Base-by-base conservation (phyloP, 2,888 invertebrate species). In the Apotomis capreana region DNA sequence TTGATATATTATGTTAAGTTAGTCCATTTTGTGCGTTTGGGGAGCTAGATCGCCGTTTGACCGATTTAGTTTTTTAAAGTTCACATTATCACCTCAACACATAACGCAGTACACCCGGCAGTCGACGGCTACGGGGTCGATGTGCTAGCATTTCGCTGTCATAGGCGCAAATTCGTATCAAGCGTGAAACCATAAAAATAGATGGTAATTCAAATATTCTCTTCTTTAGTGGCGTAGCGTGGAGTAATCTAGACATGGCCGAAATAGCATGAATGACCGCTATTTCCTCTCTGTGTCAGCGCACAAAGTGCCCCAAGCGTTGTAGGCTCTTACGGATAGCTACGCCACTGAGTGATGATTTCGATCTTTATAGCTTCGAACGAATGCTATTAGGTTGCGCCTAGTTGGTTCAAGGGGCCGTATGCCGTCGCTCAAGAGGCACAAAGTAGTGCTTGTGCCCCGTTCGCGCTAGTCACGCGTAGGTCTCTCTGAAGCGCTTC, bases 401-500 rank as follows among this genome's bases (percentile, higher is more conserved):
- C 49, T 49, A 1, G 49, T 49, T 49, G 9, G n/a, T 64, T 84
- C 76, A 86, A 61, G 83, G 83, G 15, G 84, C 79, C 58, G 84
- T 81, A 74, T 84, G 83, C 40, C 83, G 79, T 52, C 83, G 81
- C 61, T 78, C 81, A 49, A 86, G 81, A 69, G 80, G 81, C 61
- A 76, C 77, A 72, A 85, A 81, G 69, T 78, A 74, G 57, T 78
- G 68, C 68, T 77, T 74, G 72, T 76, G 78, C 73, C 78, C 79
- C 71, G 67, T 74, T 74, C 84, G 86, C 72, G 79, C 87, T 87
- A 90, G 90, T 93, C 92, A 95, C 79, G 95, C 95, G 87, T 96
- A 96, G 44, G 96, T 95, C 84, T 96, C 95, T 76, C 94, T 91
- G 87, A 96, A 95, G 71, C 96, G 94, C 83, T 95, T 95, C 86